Evolutionary conservation across 2,797 vertebrate species (phyloP), one percentile per base, ranked within the genome.

Genomic region (Peromyscus melanophrys): DNA sequence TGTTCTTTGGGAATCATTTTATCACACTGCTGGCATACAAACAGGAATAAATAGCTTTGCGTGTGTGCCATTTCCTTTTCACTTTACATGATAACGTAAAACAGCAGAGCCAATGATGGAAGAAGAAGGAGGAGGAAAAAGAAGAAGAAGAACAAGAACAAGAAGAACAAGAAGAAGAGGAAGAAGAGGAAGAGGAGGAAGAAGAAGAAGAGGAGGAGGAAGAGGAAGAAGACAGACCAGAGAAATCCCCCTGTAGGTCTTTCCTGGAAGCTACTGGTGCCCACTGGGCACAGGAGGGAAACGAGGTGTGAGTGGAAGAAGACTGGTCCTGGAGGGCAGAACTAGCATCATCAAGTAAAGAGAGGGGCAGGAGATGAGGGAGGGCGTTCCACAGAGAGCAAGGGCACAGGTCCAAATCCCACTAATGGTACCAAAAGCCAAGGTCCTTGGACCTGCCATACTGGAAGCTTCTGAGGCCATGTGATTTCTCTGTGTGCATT

Each of bases 151-250:
- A 43, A 43, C 43, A 43, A 43, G 4, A 43, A 43, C 43, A 43
- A 43, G 4, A 43, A 43, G 4, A 43, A 43, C 43, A 43, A 43
- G 40, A 40, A 1, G 43, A 43, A 43, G 46, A 49, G 46, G 8
- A 43, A 43, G 4, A 49, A 8, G 46, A 43, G 7, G 7, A 5
- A 43, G 46, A 4, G 7, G 46, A 9, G 7, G 7, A 6, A 5
- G 5, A 6, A 5, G 43, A 6, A 4, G 46, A 4, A 10, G 4
- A 4, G 4, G 46, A 4, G 4, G 46, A 5, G 4, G 43, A 5
- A 10, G 7, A 4, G 7, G 9, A 4, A 10, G 4, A 4, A 49
- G 49, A 49, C 7, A 52, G 29, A 52, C 76, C 86, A 69, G 78
- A 34, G 57, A 69, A 46, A 52, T 7, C 8, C 7, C 1, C 31